Base-by-base conservation (phyloP, 2,113 vertebrate species). In the Alethe diademata region DNA sequence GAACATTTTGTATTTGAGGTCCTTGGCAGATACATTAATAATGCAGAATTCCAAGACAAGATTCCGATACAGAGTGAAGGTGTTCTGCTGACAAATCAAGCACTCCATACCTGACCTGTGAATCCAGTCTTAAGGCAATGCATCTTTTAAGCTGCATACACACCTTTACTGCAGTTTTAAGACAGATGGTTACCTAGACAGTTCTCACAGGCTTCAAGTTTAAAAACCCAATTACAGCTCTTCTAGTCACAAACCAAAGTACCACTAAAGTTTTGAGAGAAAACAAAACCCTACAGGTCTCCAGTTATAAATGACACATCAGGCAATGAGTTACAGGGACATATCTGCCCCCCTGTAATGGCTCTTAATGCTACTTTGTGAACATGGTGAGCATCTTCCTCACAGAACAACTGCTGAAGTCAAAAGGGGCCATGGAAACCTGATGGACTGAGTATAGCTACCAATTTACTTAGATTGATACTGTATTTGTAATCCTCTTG, bases 121-220 rank as follows among this genome's bases (percentile, higher is more conserved):
- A 84, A 87, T 66, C 54, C 47, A 87, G 35, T 50, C 47, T 51
- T 31, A 90, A 69, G 36, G 51, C 14, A 24, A 80, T 9, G 58
- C 58, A 93, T 31, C 56, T 67, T 79, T 47, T 56, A 57, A 74
- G n/a, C 0, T 64, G 69, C 38, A 47, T 29, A 20, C 12, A 61
- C 33, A 86, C 36, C 57, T 40, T 47, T 51, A 64, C 42, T 93
- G 90, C 62, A 94, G 78, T 83, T 91, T 86, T 80, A 58, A 90
- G 92, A 85, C 51, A 86, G 90, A 83, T 91, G 76, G 47, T 93
- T 83, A 97, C 75, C 79, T 65, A 73, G 82, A 76, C 74, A 89
- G 65, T 64, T 94, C 69, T 88, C 58, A 93, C 24, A 64, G 62
- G 38, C 71, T 94, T 64, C 31, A 51, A 70, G 38, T 67, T 78